Evolutionary conservation across 2,797 vertebrate genomes (phyloP), one percentile per base, ranked within the genome.

Genomic region (Pterois miles): DNA sequence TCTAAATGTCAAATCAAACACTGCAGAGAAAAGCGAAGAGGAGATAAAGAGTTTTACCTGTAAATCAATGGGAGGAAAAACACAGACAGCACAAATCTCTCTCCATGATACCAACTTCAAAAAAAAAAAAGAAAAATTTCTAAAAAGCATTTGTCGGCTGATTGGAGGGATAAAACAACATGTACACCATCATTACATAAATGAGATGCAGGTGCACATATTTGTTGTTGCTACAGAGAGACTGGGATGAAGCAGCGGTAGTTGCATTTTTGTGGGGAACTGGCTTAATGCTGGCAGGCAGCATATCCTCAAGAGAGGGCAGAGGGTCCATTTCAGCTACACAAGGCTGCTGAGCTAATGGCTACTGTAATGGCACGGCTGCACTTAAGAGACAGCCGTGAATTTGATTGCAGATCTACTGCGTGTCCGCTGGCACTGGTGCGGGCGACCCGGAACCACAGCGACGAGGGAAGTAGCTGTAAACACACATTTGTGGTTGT

Each of bases 301-400:
- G 66, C 65, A 36, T 57, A 80, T 82, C 76, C 80, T 80, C 85
- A 23, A 70, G 85, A 82, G 83, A 82, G 53, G 71, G 80, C 80
- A 84, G 75, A 68, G 76, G 60, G 71, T 58, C 84, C 83, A 88
- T 88, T 90, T 86, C 60, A 69, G 66, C 71, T 62, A 78, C 71
- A 83, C 76, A 78, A 79, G 75, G 80, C 83, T 89, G 88, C 85
- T 84, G 89, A 90, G 81, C 77, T 91, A 92, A 89, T 89, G 83
- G 79, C 90, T 86, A 84, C 78, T 65, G 82, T 90, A 89, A 92
- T 91, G 86, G 84, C 86, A 83, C 54, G 75, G 82, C 84, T 86
- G 80, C 84, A 87, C 75, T 91, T 79, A 75, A 75, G 40, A 43
- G 58, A 77, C 65, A 74, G 74, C 75, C 8, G n/a, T 29, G 40